A percentile compares a stretch with the other conserved stretches of the same genome.
Conservation (phyloP, 2,888 invertebrate species). For the Camptogramma bilineatum region DNA sequence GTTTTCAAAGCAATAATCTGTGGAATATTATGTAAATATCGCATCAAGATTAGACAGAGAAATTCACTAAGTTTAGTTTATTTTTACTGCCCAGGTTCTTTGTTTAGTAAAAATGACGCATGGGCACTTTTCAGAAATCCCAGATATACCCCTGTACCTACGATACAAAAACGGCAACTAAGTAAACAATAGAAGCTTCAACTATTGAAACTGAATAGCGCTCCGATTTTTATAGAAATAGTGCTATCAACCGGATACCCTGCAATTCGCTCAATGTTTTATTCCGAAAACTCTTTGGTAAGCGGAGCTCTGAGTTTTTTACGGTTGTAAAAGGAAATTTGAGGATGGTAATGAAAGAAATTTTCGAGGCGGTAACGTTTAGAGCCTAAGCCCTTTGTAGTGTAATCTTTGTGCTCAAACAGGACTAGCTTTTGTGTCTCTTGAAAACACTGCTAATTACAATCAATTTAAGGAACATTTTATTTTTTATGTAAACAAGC, state of each 20-base stretch:
- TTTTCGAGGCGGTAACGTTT: slow-evolving; percentile 79
- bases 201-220: slow-evolving; percentile 44
- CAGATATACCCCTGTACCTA: slow-evolving; percentile 8
- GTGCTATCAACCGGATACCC: slow-evolving; percentile 60
- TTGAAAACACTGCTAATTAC: slow-evolving; percentile 80
- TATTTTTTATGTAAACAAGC: slow-evolving; percentile 5
- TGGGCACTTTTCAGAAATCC: slow-evolving; percentile 38
- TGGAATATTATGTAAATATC: slow-evolving; percentile 10
- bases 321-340: slow-evolving; percentile 73
- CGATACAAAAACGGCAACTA: slow-evolving; percentile 23
- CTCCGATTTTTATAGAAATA: slow-evolving; percentile 52
- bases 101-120: background rate
- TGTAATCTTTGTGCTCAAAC: slow-evolving; percentile 73
- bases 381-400: slow-evolving; percentile 82
- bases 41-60: background rate
- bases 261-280: slow-evolving; percentile 63
- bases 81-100: background rate
- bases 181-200: slow-evolving; percentile 39
- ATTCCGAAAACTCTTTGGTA: slow-evolving; percentile 59
- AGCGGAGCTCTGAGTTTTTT: slow-evolving; percentile 59
- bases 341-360: slow-evolving; percentile 80
- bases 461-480: slow-evolving; percentile 68
- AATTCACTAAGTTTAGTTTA: background rate
- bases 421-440: slow-evolving; percentile 71
- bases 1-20: slow-evolving; percentile 54